phyloP scores from a whole-genome alignment of 2,888 invertebrate genomes.

The Linnaemya vulpina region DNA sequence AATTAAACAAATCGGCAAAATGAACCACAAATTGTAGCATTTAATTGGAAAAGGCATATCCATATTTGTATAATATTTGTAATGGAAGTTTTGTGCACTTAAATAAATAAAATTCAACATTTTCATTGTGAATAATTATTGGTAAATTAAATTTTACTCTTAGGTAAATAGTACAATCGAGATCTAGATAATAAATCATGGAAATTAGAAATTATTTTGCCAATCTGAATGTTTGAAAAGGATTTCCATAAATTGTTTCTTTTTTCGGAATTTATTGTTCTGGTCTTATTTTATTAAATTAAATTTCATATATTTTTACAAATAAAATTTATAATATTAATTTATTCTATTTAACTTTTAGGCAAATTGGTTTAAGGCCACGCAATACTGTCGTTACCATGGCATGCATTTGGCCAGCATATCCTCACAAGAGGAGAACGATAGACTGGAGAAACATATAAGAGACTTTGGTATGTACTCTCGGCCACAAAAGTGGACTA shows the following conservation, averaged over 20 bases:
- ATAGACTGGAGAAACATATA: slow-evolving; percentile 94
- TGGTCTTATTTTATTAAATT: neutral
- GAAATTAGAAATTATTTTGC: neutral
- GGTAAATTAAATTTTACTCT: neutral
- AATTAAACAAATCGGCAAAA: neutral
- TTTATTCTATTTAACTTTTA: slow-evolving; percentile 80
- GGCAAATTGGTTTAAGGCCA: slow-evolving; percentile 97
- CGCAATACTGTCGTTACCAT: slow-evolving; percentile 95
- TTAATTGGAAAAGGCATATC: neutral
- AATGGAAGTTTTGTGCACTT: neutral
- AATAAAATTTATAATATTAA: neutral
- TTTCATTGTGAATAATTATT: neutral
- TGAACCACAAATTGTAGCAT: slow-evolving; percentile 1
- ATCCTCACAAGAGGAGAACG: slow-evolving; percentile 94
- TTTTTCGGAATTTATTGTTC: neutral
- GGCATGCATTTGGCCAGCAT: slow-evolving; percentile 96
- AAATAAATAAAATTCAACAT: neutral
- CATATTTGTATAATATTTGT: neutral
- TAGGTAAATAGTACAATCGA: neutral
- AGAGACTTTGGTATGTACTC: slow-evolving; percentile 90
- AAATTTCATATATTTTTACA: neutral
- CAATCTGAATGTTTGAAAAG: neutral
- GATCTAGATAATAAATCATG: neutral
- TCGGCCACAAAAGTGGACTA: slow-evolving; percentile 8
- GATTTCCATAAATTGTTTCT: neutral